A percentile compares a stretch with the other conserved stretches of the same genome.
phyloP scores from a whole-genome alignment of 2,113 vertebrate genomes.

The Megaptera novaeangliae region DNA sequence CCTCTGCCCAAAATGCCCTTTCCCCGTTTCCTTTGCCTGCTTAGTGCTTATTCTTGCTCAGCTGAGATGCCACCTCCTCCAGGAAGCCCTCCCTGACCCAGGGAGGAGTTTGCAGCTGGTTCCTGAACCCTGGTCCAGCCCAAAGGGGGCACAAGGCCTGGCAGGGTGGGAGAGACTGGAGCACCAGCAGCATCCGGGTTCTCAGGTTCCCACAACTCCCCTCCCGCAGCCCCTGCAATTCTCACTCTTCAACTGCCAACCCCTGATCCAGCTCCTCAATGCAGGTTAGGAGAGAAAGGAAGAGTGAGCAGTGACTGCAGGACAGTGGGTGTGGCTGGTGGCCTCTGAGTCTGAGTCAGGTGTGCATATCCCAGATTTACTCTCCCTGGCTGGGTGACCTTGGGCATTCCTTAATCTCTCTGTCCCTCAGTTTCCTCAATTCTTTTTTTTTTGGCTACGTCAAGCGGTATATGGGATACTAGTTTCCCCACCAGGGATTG shows the following conservation, averaged over 20 bases:
- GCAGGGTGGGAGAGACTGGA: neutral
- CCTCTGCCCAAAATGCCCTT: neutral
- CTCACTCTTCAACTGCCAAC: neutral
- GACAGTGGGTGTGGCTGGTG: neutral
- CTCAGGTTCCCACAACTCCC: neutral
- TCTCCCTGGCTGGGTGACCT: neutral
- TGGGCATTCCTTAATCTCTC: neutral
- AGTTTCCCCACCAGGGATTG: neutral
- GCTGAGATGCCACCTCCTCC: neutral
- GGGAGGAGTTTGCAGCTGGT: neutral
- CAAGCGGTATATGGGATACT: neutral
- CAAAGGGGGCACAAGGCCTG: neutral
- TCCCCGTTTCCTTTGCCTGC: neutral
- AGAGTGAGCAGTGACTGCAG: neutral
- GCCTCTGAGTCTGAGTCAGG: neutral
- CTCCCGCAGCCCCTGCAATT: neutral
- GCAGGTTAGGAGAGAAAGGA: neutral
- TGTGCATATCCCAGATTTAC: neutral
- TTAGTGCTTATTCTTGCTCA: neutral
- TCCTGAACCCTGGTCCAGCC: neutral
- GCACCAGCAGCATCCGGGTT: neutral
- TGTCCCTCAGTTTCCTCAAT: neutral
- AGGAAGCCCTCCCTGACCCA: neutral
- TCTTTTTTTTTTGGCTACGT: neutral
- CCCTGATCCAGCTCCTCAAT: neutral